A percentile compares a stretch with the other conserved stretches of the same genome.
phyloP scores from a whole-genome alignment of 2,113 vertebrate genomes.

The Sebastes fasciatus region DNA sequence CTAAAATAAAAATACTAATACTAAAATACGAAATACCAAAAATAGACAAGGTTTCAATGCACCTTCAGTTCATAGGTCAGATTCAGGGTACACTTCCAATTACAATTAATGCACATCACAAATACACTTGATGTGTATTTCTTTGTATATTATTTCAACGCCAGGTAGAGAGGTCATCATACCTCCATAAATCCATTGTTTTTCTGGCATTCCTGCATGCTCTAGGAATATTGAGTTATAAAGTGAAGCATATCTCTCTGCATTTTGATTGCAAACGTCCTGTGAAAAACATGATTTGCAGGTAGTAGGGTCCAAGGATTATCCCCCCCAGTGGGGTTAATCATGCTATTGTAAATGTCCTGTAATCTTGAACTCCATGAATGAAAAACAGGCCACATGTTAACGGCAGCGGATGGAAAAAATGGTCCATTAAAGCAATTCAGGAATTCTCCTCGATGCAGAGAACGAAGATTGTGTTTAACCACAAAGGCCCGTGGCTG shows the following conservation, averaged over 20 bases:
- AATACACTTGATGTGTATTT: background rate
- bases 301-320: too few species aligned
- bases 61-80: background rate
- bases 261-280: too few species aligned
- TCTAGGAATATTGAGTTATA: background rate
- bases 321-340: background rate
- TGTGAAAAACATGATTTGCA: background rate
- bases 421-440: constrained; percentile 18
- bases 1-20: background rate
- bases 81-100: background rate
- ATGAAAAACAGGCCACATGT: background rate
- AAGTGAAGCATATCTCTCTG: background rate
- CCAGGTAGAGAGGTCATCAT: background rate
- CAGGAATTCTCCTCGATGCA: background rate
- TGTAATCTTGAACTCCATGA: background rate
- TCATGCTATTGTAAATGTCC: background rate
- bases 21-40: too few species aligned
- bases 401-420: background rate
- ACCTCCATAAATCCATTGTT: background rate
- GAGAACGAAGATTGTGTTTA: constrained; percentile 20
- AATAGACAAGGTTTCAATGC: constrained; percentile 1
- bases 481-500: constrained; percentile 11
- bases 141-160: background rate
- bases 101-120: background rate
- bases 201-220: background rate